Conservation (phyloP, 2,113 vertebrate genomes). For the Megaceryle maxima region DNA sequence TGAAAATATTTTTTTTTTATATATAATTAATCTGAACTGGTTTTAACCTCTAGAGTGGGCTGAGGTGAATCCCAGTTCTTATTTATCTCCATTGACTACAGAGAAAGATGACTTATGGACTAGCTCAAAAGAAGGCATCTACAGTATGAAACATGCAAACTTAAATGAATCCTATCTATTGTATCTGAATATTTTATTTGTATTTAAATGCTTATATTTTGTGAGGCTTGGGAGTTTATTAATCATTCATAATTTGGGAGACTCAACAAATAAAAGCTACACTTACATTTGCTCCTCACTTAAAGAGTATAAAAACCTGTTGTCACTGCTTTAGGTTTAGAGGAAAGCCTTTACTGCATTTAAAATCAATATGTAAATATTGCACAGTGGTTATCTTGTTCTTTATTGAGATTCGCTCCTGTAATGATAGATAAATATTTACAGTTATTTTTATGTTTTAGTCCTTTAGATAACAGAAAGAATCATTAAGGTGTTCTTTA, state of each 20-base stretch:
- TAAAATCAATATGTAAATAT: background rate
- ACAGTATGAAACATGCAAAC: background rate
- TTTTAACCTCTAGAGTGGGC: background rate
- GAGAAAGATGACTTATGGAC: background rate
- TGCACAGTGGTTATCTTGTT: background rate
- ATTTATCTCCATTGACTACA: background rate
- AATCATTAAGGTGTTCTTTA: background rate
- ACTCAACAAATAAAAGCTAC: background rate
- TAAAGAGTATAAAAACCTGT: background rate
- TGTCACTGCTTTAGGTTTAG: background rate
- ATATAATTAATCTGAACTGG: background rate
- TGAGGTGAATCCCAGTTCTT: background rate
- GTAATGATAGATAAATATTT: conserved; percentile 10
- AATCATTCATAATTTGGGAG: background rate
- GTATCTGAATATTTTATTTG: background rate
- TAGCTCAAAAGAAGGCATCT: background rate
- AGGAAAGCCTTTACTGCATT: background rate
- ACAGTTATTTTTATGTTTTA: background rate
- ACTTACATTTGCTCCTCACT: background rate
- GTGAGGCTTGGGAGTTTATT: background rate
- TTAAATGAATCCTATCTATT: background rate
- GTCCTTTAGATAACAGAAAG: background rate
- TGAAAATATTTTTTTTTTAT: background rate
- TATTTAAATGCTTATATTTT: background rate
- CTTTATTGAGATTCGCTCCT: background rate